A percentile compares a stretch with the other conserved stretches of the same genome.
Evolutionary conservation across 2,888 invertebrate species (phyloP).

Genomic region (Piscicola geometra): DNA sequence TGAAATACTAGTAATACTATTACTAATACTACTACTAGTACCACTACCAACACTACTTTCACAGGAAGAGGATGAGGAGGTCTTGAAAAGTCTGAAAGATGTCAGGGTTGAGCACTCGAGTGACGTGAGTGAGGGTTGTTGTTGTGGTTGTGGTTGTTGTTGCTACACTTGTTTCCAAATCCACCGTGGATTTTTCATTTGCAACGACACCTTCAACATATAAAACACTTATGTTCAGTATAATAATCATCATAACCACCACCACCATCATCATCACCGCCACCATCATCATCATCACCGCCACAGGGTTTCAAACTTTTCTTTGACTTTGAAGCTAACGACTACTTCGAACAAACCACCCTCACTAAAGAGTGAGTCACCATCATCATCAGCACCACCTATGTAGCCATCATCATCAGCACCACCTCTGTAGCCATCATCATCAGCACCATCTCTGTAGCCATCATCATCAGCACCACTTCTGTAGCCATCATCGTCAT

Average conservation of each 20-base stretch:
- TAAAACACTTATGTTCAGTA: no score
- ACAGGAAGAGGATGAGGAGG: conserved; percentile 18
- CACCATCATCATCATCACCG: no score
- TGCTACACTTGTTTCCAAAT: not conserved
- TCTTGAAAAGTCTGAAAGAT: conserved; percentile 12
- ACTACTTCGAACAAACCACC: conserved; percentile 8
- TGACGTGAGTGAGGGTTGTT: no score
- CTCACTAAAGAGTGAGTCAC: conserved; percentile 28
- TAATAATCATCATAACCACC: no score
- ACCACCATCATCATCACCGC: no score
- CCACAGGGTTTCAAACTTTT: conserved; percentile 18
- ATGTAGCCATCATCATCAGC: not conserved
- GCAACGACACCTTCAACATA: not conserved
- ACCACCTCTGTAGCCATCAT: conserved; percentile 1
- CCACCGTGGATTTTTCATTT: not conserved
- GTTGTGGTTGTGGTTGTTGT: not conserved
- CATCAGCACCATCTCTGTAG: not conserved
- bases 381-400: not conserved
- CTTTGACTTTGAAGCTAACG: conserved; percentile 26
- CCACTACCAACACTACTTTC: no score
- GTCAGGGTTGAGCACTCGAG: conserved; percentile 18
- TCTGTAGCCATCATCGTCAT: not conserved
- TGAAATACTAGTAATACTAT: no score
- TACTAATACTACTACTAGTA: no score
- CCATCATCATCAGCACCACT: conserved; percentile 8